Conservation (phyloP, 1,140 invertebrate species). For the Diorhabda elongata region DNA sequence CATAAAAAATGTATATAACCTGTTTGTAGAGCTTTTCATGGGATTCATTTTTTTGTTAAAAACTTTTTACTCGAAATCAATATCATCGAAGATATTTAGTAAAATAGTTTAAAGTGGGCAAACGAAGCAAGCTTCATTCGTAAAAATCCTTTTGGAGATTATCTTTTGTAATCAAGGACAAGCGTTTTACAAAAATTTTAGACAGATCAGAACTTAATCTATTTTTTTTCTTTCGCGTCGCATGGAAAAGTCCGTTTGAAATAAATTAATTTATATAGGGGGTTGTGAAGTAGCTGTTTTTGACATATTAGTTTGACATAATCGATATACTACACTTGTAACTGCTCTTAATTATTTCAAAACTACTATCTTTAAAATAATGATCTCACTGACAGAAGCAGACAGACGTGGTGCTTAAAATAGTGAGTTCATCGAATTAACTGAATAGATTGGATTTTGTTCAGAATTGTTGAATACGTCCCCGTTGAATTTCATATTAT, state of each 20-base stretch:
- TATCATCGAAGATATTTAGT: background rate
- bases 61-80: too few species aligned
- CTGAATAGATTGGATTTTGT: background rate
- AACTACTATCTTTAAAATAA: slow-evolving; percentile 5
- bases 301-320: too few species aligned
- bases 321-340: background rate
- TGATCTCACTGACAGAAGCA: slow-evolving; percentile 44
- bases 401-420: slow-evolving; percentile 21
- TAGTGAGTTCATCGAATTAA: background rate
- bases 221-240: too few species aligned
- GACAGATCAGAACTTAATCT: background rate
- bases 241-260: too few species aligned
- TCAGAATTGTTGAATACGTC: background rate
- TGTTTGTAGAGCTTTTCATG: too few species aligned
- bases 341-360: background rate
- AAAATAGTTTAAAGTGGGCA: too few species aligned
- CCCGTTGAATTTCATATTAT: background rate
- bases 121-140: background rate
- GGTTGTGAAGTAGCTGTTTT: too few species aligned
- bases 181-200: background rate
- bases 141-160: background rate
- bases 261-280: too few species aligned
- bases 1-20: too few species aligned
- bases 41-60: too few species aligned
- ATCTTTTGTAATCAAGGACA: background rate